Evolutionary conservation across 2,797 vertebrate genomes (phyloP), one percentile per base, ranked within the genome.

Genomic region (Mallotus villosus): DNA sequence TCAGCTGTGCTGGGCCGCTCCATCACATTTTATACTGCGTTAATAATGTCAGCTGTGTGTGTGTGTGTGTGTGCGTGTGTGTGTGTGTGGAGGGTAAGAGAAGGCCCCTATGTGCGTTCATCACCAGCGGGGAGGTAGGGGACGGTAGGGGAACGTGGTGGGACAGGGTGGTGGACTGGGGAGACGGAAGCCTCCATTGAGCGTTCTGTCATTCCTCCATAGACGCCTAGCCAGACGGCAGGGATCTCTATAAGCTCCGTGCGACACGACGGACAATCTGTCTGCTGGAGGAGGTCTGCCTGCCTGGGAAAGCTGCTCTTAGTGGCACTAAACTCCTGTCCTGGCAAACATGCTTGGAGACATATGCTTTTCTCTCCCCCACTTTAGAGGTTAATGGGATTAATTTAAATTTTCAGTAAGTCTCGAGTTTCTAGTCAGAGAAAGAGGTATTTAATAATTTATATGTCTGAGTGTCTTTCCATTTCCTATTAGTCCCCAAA

Each of bases 11-110:
- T 83, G 85, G 82, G 76, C 82, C 74, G 78, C 85, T 92, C 89
- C 86, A 90, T 92, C 91, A 91, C 92, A 83, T 92, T 90, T 91
- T 91, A 89, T 89, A 89, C 89, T 89, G 87, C 89, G 89, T 92
- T 92, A 87, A 89, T 88, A 91, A 89, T 89, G 85, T 92, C 88
- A 88, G 84, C 87, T 85, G 84, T 80, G 82, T 86, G 82, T 53
- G 69, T 53, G 63, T 53, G 59, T 53, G 63, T 53, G 59, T 61
- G 58, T 74, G 46, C 32, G 63, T 57, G 59, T 32, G 53, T 65
- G 27, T 64, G 70, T 64, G 70, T 57, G 49, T 51, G 51, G 17
- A 37, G 49, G 86, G 78, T 78, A 71, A 73, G 78, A 79, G 59
- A 74, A 80, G 74, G 80, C 70, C 69, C 29, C 69, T 68, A 75